Base-by-base conservation (phyloP, 2,888 invertebrate genomes). In the Caenorhabditis afra region DNA sequence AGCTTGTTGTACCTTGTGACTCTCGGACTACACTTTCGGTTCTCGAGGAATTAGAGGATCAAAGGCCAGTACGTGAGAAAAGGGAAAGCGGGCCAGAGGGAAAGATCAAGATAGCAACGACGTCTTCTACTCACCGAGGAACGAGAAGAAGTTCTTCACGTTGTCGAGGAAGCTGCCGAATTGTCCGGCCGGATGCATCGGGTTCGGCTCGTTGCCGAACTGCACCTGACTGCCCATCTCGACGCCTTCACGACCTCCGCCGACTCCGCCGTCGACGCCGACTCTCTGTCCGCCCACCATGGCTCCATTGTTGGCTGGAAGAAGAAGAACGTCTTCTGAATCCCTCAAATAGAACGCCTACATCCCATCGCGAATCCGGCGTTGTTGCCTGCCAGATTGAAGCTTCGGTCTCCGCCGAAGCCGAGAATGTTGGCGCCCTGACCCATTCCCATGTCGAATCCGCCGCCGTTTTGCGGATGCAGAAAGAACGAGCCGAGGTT, bases 391-490 rank as follows among this genome's bases (percentile, higher is more conserved):
- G 78, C 78, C 44, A 85, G 53, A 49, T 81, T 79, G 39, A 86
- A 77, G 37, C 82, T 81, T 23, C 86, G 76, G 55, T 87, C 86
- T 18, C 81, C 86, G 23, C 87, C 87, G 70, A 87, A 87, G 41
- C 87, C 87, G 44, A 87, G 74, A 58, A 87, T 75, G 39, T 85
- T 87, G 20, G 81, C 86, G 16, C 82, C 83, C 61, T 87, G 87
- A 18, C 84, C 83, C 58, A 87, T 78, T 11, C 86, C 86, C 53
- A 87, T 70, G 52, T 84, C 70, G 81, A 81, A 79, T 16, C 83
- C 83, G 8, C 81, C 81, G 11, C 61, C 65, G 37, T 59, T 67
- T 11, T 74, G 67, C 4, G 83, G 83, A 65, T 83, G 83, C 10
- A 83, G 67, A 45, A 73, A 79, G 41, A 83, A 83, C 12, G 80